Evolutionary conservation across 2,888 invertebrate species (phyloP), one percentile per base, ranked within the genome.

Genomic region (Caenorhabditis virilis): DNA sequence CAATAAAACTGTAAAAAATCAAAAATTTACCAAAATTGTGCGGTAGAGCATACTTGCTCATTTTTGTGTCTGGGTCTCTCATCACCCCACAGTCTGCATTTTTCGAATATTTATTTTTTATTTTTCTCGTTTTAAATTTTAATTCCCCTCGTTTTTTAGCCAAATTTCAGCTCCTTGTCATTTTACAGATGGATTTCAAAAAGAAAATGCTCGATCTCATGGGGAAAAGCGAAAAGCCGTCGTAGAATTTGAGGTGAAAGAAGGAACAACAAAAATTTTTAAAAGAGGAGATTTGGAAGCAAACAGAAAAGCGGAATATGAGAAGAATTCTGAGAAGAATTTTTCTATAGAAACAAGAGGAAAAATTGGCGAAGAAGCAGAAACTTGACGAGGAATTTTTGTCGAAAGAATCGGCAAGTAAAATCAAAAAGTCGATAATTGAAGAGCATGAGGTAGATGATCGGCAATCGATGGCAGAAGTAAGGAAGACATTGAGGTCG

Each of bases 151-250:
- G 20, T 26, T 9, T n/a, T 20, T 30, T 30, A 6, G 6, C 13
- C 30, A 26, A 18, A n/a, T 16, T 16, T n/a, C n/a, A 15, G 16
- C 35, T 26, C 20, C 38, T 38, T 0, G 22, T 38, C 16, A n/a
- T n/a, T n/a, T n/a, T n/a, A n/a, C n/a, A n/a, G n/a, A 74, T 74
- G 74, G 74, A 75, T 63, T 66, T 67, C 60, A 93, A 95, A 93
- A 92, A 94, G 83, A 87, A 91, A 77, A 84, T 95, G 58, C 93
- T 89, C 85, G 92, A 91, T 59, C 95, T 95, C 88, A 92, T 95
- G 65, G 91, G 90, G 45, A 89, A n/a, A 95, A 95, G 85, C 88
- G 93, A 42, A 92, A 93, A 83, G 87, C 90, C 47, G 84, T 95
- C 0, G 90, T 91, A 82, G 91, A 92, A 38, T 90, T 89, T 69